These are phyloP conservation scores for Yoshiicerus persimilis DNA, from an alignment of 1,140 invertebrate species.

Conservation along the genomic window DNA sequence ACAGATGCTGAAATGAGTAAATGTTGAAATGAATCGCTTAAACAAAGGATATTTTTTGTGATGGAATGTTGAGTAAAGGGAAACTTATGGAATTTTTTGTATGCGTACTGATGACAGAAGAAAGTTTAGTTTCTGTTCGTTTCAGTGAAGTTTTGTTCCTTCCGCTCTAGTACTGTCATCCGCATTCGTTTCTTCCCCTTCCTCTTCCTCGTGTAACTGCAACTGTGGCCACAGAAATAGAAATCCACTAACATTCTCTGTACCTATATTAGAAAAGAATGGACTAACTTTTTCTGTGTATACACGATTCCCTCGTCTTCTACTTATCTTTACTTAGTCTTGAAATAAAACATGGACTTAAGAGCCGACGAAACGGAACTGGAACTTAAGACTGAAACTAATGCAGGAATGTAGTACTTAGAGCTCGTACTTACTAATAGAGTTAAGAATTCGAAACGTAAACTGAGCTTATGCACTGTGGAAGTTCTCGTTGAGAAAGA, in stretches of 20 bases:
- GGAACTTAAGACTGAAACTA: neutral
- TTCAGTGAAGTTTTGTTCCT: neutral
- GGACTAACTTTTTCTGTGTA: neutral
- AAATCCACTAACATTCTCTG: neutral
- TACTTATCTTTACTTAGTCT: neutral
- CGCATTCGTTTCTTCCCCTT: neutral
- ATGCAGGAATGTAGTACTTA: neutral
- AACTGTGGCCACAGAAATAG: neutral
- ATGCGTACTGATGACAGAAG: neutral
- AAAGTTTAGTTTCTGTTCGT: neutral
- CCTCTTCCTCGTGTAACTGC: neutral
- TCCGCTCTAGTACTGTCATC: neutral
- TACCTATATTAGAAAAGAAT: neutral
- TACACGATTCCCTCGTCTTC: neutral
- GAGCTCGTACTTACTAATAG: neutral
- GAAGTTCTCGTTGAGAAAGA: neutral
- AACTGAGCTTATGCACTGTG: neutral
- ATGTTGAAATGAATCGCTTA: neutral
- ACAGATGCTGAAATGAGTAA: too few species aligned
- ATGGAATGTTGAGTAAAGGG: neutral
- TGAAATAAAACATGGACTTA: neutral
- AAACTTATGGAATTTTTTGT: neutral
- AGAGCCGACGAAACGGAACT: neutral
- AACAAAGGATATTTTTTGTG: neutral
- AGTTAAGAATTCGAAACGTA: neutral